Evolutionary conservation across 35 echinoderm and acorn worm species (phyloP), one percentile per base, ranked within the genome.

Genomic region (Antedon bifida): DNA sequence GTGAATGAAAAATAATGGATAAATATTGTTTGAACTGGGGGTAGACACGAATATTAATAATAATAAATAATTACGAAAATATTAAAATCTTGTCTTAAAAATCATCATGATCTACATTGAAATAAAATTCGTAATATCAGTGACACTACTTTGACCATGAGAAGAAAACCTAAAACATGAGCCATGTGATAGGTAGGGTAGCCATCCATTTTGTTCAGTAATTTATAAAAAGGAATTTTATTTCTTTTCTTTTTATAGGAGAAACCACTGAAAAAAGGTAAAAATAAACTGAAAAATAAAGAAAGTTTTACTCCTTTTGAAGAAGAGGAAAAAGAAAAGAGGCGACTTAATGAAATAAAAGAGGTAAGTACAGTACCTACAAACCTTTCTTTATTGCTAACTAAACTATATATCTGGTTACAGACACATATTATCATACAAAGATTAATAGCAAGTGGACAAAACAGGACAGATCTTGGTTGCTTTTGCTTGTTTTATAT

Each of bases 301-400:
- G 73, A 73, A 16, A 56, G 76, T 32, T 46, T 78, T 26, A 42
- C 64, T 28, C 36, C 75, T 33, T 33, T 55, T 8, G 51, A 64
- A 46, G 75, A 86, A 26, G 76, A 32, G 5, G 36, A 86, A n/a
- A 77, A 76, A 44, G 84, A 86, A 79, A 39, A 38, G 21, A 77
- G 34, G 46, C 34, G 84, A 32, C 23, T 46, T 30, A 21, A 75
- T 0, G 84, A 86, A 77, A 34, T 86, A 0, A 44, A 86, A 86
- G 75, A 86, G 84, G 84, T 86, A 29, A 26, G 34, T 39, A 76
- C 3, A 30, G 21, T n/a, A n/a, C n/a, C n/a, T n/a, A n/a, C n/a
- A n/a, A n/a, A n/a, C n/a, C n/a, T n/a, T 7, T 30, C 31, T 76
- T 4, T 76, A 9, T 76, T 8, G 31, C 3, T 76, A 28, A 76